phyloP scores from a whole-genome alignment of 2,797 vertebrate species.

The Enteromius anoplus region DNA sequence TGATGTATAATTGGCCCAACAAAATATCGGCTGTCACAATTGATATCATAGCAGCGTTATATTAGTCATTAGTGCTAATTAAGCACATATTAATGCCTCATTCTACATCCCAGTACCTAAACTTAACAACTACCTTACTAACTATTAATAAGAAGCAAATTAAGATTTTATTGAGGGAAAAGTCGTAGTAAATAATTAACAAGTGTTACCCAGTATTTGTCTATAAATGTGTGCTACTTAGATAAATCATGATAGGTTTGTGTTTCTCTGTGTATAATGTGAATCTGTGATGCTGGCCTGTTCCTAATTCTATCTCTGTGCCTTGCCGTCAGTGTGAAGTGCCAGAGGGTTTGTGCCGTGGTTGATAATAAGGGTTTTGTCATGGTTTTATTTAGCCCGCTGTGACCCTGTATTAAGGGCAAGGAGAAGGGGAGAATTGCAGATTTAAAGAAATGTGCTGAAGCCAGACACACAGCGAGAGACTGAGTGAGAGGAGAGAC shows the following conservation, averaged over 20 bases:
- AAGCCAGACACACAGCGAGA: background rate
- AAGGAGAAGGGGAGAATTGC: constrained; percentile 6
- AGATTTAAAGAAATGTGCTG: background rate
- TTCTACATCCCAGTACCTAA: too few species aligned
- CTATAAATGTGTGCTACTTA: background rate
- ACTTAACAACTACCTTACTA: too few species aligned
- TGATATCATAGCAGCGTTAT: too few species aligned
- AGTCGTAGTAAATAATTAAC: too few species aligned
- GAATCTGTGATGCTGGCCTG: background rate
- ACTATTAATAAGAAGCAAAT: too few species aligned
- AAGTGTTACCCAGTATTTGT: background rate
- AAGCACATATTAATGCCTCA: too few species aligned
- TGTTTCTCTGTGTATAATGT: background rate
- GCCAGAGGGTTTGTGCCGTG: constrained; percentile 21
- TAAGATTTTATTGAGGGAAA: too few species aligned
- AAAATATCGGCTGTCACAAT: background rate
- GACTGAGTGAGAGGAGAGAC: background rate
- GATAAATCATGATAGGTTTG: background rate
- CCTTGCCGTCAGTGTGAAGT: constrained; percentile 22
- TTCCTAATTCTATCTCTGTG: constrained; percentile 30
- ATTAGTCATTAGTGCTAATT: too few species aligned
- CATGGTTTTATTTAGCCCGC: constrained; percentile 36
- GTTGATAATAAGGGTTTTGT: constrained; percentile 39
- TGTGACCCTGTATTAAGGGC: constrained; percentile 31
- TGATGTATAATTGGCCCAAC: background rate